These are phyloP conservation scores for Yponomeuta evonymella DNA, from an alignment of 2,888 invertebrate species.

Conservation along the genomic window DNA sequence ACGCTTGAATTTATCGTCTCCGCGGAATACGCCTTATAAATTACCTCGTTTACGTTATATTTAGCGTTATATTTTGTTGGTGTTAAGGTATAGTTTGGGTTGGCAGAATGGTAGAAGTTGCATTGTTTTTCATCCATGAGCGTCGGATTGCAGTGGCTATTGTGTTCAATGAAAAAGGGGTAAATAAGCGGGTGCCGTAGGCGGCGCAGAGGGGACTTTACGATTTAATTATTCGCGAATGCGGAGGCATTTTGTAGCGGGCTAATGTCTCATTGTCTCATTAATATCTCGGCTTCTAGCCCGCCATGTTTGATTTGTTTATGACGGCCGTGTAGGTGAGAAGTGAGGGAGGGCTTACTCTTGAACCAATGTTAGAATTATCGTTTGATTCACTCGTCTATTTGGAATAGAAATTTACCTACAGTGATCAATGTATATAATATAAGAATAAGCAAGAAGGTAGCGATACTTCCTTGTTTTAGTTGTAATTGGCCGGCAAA, in stretches of 20 bases:
- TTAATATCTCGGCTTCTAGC: slow-evolving; percentile 63
- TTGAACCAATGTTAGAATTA: background rate
- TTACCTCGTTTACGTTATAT: slow-evolving; percentile 24
- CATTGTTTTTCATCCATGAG: slow-evolving; percentile 47
- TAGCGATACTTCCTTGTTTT: too few relatives aligned
- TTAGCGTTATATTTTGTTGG: slow-evolving; percentile 25
- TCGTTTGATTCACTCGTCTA: background rate
- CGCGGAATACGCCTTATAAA: slow-evolving; percentile 67
- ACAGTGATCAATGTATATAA: too few relatives aligned
- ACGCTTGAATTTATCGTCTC: slow-evolving; percentile 73
- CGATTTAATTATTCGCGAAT: slow-evolving; percentile 77
- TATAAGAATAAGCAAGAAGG: too few relatives aligned
- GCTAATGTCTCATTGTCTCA: slow-evolving; percentile 77
- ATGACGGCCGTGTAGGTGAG: slow-evolving; percentile 61
- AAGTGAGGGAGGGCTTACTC: slow-evolving; percentile 23
- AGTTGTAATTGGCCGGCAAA: too few relatives aligned
- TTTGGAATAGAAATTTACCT: background rate
- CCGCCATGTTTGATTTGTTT: slow-evolving; percentile 76
- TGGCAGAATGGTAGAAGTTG: slow-evolving; percentile 32
- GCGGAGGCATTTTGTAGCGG: slow-evolving; percentile 76
- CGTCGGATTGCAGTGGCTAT: slow-evolving; percentile 71
- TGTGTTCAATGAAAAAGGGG: slow-evolving; percentile 77
- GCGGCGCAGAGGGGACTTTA: slow-evolving; percentile 75
- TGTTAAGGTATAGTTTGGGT: slow-evolving; percentile 32
- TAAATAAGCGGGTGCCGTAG: slow-evolving; percentile 71